phyloP scores from a whole-genome alignment of 2,113 vertebrate species.

The Nansenia antarctica region DNA sequence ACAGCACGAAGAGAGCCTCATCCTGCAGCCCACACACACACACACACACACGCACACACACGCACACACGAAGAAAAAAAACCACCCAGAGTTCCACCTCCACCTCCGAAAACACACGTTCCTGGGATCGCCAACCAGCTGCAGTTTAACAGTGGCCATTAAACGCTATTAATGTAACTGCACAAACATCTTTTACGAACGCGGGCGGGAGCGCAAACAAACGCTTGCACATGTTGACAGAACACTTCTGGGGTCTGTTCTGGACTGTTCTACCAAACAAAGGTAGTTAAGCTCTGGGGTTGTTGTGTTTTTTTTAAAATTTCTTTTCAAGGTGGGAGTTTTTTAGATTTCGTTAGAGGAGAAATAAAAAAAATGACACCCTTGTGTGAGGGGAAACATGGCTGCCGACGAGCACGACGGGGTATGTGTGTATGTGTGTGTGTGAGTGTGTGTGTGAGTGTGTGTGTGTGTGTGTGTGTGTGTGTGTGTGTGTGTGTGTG shows the following conservation, averaged over 20 bases:
- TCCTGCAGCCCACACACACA: slow-evolving; percentile 24
- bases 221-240: slow-evolving; percentile 69
- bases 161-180: slow-evolving; percentile 75
- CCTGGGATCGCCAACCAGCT: slow-evolving; percentile 69
- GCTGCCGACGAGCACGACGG: neutral
- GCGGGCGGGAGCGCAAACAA: slow-evolving; percentile 69
- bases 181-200: slow-evolving; percentile 70
- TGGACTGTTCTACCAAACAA: too few relatives aligned
- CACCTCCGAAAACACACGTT: slow-evolving; percentile 56
- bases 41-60: slow-evolving; percentile 28
- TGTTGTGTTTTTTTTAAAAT: too few relatives aligned
- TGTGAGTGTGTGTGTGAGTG: slow-evolving; percentile 9
- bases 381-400: neutral
- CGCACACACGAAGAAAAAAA: slow-evolving; percentile 36
- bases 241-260: slow-evolving; percentile 57
- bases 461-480: neutral
- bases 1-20: slow-evolving; percentile 33
- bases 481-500: slow-evolving; percentile 25
- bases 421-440: slow-evolving; percentile 8
- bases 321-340: slow-evolving; percentile 10
- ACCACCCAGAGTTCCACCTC: slow-evolving; percentile 50
- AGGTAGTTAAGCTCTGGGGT: slow-evolving; percentile 54
- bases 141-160: slow-evolving; percentile 75
- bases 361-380: neutral
- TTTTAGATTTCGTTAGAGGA: neutral